Conservation (phyloP, 2,113 vertebrate genomes). For the Tiliqua scincoides region DNA sequence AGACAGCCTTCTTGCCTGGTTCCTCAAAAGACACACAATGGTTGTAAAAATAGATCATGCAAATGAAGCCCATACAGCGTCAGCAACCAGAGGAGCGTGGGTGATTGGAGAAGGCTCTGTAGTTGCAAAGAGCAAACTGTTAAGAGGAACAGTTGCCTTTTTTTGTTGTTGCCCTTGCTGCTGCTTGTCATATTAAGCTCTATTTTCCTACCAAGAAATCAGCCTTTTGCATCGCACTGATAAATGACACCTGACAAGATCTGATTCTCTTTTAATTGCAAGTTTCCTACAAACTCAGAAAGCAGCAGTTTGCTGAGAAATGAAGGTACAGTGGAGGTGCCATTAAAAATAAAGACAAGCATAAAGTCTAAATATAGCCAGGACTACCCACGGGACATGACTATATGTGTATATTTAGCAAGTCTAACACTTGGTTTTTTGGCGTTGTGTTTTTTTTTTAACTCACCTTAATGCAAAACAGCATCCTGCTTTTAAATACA, state of each 20-base stretch:
- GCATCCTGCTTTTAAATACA: constrained; percentile 64
- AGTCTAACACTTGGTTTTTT: constrained; percentile 58
- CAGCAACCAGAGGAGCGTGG: constrained; percentile 87
- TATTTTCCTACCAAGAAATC: constrained; percentile 66
- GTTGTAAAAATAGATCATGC: constrained; percentile 88
- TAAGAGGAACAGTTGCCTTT: constrained; percentile 75
- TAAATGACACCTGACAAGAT: constrained; percentile 73
- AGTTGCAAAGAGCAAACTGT: constrained; percentile 83
- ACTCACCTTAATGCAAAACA: constrained; percentile 66
- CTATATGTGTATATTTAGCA: constrained; percentile 68
- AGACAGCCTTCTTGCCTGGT: constrained; percentile 84
- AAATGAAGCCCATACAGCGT: constrained; percentile 85
- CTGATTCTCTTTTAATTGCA: constrained; percentile 65
- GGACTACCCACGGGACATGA: constrained; percentile 65
- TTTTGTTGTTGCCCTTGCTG: constrained; percentile 66
- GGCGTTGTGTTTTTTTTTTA: neutral
- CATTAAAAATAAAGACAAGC: constrained; percentile 60
- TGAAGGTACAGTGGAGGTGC: constrained; percentile 53
- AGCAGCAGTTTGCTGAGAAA: constrained; percentile 42
- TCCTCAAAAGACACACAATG: constrained; percentile 97
- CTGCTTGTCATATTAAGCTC: constrained; percentile 68
- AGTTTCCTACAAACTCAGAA: constrained; percentile 58
- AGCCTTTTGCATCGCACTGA: constrained; percentile 62
- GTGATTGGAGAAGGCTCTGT: constrained; percentile 81
- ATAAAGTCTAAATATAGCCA: constrained; percentile 78